phyloP scores from a whole-genome alignment of 2,113 vertebrate genomes.

The Lucifuga dentata region DNA sequence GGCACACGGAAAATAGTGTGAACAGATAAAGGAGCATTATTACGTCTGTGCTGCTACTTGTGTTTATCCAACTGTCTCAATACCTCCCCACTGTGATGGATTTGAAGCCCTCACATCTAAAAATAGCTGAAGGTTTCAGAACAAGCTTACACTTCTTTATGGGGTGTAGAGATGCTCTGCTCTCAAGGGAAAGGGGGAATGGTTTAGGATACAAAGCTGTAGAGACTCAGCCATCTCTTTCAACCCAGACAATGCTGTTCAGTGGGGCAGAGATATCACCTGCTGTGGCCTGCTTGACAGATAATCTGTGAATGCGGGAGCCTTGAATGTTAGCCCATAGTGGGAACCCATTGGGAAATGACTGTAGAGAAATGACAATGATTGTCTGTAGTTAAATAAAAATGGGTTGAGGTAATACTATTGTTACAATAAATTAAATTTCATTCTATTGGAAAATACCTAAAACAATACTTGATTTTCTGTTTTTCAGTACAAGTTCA shows the following conservation, averaged over 20 bases:
- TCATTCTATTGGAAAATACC: constrained; percentile 24
- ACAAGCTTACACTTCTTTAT: constrained; percentile 61
- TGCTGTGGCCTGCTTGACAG: constrained; percentile 66
- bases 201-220: constrained; percentile 69
- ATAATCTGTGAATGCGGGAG: constrained; percentile 70
- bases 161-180: constrained; percentile 61
- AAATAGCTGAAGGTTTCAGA: constrained; percentile 74
- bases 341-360: constrained; percentile 33
- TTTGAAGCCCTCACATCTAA: constrained; percentile 68
- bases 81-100: constrained; percentile 72
- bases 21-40: constrained; percentile 75
- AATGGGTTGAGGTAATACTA: neutral
- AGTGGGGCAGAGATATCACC: constrained; percentile 67
- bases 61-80: constrained; percentile 75
- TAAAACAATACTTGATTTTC: constrained; percentile 37
- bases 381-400: constrained; percentile 28
- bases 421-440: constrained; percentile 14
- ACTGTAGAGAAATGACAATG: constrained; percentile 33
- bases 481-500: constrained; percentile 15
- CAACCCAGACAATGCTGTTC: constrained; percentile 68
- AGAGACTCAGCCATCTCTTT: constrained; percentile 73
- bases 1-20: constrained; percentile 54
- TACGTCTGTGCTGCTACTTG: constrained; percentile 56
- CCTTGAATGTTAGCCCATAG: constrained; percentile 52
- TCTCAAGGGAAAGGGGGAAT: constrained; percentile 54